A percentile compares a stretch with the other conserved stretches of the same genome.
Conservation (phyloP, 2,113 vertebrate genomes). For the Tachysurus fulvidraco region DNA sequence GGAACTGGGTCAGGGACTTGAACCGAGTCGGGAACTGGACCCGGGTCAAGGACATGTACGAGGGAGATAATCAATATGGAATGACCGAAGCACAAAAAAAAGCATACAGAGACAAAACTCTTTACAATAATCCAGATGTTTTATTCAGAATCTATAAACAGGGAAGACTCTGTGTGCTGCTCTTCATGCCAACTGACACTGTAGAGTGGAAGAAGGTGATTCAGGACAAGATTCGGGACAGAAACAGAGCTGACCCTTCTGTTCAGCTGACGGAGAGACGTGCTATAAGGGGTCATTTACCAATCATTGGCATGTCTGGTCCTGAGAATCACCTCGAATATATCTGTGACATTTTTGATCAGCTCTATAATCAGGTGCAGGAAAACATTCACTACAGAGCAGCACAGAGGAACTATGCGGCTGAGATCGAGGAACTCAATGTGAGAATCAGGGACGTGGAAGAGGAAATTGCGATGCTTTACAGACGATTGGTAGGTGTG, state of each 20-base stretch:
- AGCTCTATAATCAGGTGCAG: neutral
- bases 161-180: neutral
- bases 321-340: neutral
- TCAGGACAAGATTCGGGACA: neutral
- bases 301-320: conserved; percentile 1
- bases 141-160: neutral
- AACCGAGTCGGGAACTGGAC: neutral
- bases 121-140: neutral
- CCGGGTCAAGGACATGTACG: conserved; percentile 55
- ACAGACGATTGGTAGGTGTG: no score
- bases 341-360: neutral
- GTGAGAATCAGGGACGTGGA: neutral
- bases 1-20: no score
- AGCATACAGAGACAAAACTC: neutral
- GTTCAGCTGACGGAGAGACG: conserved; percentile 3
- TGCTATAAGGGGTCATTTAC: neutral
- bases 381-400: neutral
- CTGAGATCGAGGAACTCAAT: neutral
- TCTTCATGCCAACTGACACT: neutral
- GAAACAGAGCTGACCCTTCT: neutral
- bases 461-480: no score
- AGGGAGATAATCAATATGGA: neutral
- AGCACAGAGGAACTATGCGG: neutral
- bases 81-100: neutral
- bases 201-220: neutral